phyloP scores from a whole-genome alignment of 2,113 vertebrate species.

The Grammomys dolichurus region DNA sequence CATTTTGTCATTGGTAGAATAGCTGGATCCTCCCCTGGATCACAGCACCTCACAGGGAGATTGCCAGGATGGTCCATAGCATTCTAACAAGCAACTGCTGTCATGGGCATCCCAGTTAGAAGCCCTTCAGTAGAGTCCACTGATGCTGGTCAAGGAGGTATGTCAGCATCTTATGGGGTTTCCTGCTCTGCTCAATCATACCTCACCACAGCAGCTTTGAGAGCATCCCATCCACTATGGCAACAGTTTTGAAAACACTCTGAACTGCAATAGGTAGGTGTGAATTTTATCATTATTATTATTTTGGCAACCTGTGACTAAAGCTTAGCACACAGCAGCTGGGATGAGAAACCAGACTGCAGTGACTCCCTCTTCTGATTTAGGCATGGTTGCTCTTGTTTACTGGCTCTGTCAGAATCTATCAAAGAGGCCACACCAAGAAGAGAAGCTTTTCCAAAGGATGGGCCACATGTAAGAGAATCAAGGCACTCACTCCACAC shows the following conservation, averaged over 20 bases:
- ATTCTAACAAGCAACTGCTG: not conserved
- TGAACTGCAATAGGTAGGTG: not conserved
- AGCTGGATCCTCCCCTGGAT: not conserved
- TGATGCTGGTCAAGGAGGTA: not conserved
- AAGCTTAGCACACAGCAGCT: not conserved
- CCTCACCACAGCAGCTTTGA: not conserved
- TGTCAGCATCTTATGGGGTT: not conserved
- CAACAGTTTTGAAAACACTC: not conserved
- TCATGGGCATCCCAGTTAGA: not conserved
- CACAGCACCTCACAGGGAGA: not conserved
- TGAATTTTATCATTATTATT: not conserved
- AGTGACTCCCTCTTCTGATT: not conserved
- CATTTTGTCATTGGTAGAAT: not conserved
- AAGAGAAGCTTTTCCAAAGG: not conserved
- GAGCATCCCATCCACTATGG: not conserved
- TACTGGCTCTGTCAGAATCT: not conserved
- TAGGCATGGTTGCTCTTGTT: not conserved
- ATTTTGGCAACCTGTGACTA: not conserved
- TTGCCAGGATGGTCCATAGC: not conserved
- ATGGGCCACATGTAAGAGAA: not conserved
- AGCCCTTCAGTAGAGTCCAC: not conserved
- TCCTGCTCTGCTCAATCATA: not conserved
- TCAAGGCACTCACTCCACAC: not conserved
- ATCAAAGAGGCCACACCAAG: not conserved
- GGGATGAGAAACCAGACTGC: not conserved